phyloP scores from a whole-genome alignment of 64 coral and sea anemone species.

The Trachythela sp. region DNA sequence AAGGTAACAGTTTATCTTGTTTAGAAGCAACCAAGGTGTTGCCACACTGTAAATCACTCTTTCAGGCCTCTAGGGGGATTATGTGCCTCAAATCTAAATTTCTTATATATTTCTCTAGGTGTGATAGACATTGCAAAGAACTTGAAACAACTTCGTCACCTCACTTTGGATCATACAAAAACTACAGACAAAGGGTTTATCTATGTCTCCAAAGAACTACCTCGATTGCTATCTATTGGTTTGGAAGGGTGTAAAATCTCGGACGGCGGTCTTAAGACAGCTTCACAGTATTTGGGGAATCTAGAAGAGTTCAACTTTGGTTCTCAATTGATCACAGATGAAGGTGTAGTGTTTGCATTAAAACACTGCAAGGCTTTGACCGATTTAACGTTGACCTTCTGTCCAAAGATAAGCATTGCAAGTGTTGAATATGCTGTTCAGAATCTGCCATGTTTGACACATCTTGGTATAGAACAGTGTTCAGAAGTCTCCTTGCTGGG shows the following conservation, averaged over 20 bases:
- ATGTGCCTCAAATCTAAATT: background rate
- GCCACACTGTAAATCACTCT: background rate
- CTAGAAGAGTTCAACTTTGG: slow-evolving; percentile 60
- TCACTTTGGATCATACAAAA: slow-evolving; percentile 74
- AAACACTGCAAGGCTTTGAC: slow-evolving; percentile 65
- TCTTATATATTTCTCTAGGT: slow-evolving; percentile 34
- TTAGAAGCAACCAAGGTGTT: background rate
- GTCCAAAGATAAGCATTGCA: slow-evolving; percentile 60
- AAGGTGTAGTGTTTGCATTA: slow-evolving; percentile 46
- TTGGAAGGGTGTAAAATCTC: slow-evolving; percentile 67
- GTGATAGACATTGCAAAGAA: slow-evolving; percentile 74
- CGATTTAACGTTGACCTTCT: slow-evolving; percentile 66
- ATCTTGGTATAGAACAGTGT: slow-evolving; percentile 89
- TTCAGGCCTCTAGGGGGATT: background rate
- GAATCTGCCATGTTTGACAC: slow-evolving; percentile 68
- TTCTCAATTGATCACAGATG: slow-evolving; percentile 55
- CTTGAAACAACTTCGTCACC: slow-evolving; percentile 62
- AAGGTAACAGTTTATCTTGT: slow-evolving; percentile 48
- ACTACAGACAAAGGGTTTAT: slow-evolving; percentile 77
- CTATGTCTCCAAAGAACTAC: slow-evolving; percentile 65
- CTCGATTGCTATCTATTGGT: slow-evolving; percentile 60
- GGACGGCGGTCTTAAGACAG: slow-evolving; percentile 50
- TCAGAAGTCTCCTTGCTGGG: slow-evolving; percentile 51
- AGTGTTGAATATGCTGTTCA: slow-evolving; percentile 57
- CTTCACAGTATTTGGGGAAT: slow-evolving; percentile 40